Conservation (phyloP, 2,888 invertebrate genomes). For the Copidosoma aretas region DNA sequence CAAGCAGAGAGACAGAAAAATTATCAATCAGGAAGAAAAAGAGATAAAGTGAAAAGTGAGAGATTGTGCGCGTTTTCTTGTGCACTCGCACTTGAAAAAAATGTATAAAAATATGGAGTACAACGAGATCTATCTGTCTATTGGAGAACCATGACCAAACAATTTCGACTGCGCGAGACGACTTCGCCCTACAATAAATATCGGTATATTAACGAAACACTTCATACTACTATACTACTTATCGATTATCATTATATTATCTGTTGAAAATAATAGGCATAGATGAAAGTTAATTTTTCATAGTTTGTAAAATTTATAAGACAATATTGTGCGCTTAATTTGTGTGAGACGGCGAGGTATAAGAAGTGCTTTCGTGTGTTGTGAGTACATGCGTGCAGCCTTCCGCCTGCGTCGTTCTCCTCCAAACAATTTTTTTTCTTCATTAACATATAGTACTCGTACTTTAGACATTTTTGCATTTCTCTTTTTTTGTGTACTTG, state of each 20-base stretch:
- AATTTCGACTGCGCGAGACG: conserved; percentile 49
- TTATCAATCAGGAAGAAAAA: conserved; percentile 30
- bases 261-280: conserved; percentile 19
- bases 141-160: no score
- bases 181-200: conserved; percentile 52
- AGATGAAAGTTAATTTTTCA: conserved; percentile 9
- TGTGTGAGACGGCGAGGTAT: conserved; percentile 16
- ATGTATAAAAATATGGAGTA: conserved; percentile 22
- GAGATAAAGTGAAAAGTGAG: conserved; percentile 15
- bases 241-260: conserved; percentile 20
- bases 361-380: conserved; percentile 59
- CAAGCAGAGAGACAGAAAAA: conserved; percentile 20
- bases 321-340: no score
- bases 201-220: conserved; percentile 54
- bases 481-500: conserved; percentile 32
- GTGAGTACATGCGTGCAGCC: conserved; percentile 60
- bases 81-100: no score
- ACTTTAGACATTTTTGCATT: conserved; percentile 24
- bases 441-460: conserved; percentile 4
- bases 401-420: conserved; percentile 41
- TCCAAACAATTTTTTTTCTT: conserved; percentile 10
- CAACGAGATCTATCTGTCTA: conserved; percentile 22
- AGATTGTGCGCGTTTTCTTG: conserved; percentile 26
- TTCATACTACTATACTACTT: conserved; percentile 35
- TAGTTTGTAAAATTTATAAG: no score